These are phyloP conservation scores for Plectropomus leopardus DNA, from an alignment of 2,113 vertebrate species.

Conservation along the genomic window DNA sequence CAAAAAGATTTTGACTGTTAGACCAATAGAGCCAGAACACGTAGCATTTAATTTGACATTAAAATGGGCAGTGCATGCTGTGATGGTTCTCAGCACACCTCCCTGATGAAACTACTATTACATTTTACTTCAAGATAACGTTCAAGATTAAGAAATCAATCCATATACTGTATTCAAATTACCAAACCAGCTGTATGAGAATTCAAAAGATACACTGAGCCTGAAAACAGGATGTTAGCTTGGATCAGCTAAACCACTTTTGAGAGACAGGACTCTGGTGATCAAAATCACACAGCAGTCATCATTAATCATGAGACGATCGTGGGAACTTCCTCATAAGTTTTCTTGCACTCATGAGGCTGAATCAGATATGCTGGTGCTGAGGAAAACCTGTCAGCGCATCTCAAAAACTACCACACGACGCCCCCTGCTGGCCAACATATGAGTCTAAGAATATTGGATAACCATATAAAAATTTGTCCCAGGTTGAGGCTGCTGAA, in stretches of 20 bases:
- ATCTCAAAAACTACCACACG: background rate
- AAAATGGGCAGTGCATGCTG: background rate
- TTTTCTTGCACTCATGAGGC: slow-evolving; percentile 8
- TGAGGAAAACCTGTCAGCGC: background rate
- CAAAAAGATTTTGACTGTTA: background rate
- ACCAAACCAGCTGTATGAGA: background rate
- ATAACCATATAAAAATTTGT: background rate
- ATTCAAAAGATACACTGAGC: background rate
- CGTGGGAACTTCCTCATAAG: background rate
- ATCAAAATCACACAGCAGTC: background rate
- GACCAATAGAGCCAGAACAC: background rate
- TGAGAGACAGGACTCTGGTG: background rate
- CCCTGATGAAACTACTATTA: too few species aligned
- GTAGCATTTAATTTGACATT: background rate
- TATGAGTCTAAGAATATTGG: background rate
- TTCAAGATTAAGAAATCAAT: background rate
- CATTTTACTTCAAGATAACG: background rate
- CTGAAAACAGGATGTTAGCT: background rate
- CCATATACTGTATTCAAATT: background rate
- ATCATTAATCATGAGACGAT: background rate
- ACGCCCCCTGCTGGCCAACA: slow-evolving; percentile 54
- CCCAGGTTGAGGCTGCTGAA: background rate
- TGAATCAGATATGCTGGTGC: background rate
- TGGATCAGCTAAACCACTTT: background rate
- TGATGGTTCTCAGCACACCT: too few species aligned